Conservation (phyloP, 2,888 invertebrate genomes). For the Oscheius sp. region DNA sequence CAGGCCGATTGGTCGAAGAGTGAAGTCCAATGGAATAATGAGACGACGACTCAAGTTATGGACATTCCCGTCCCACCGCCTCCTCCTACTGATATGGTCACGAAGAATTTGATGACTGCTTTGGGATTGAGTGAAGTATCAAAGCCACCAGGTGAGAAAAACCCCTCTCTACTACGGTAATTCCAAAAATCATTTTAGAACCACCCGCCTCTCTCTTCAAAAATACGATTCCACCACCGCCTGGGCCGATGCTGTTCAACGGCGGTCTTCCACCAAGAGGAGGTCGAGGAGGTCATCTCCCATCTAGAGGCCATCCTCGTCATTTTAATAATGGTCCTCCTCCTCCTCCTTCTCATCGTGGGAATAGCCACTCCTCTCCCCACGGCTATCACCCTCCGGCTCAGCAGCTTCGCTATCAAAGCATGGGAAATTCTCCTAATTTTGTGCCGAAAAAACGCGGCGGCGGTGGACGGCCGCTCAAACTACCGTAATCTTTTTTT, state of each 20-base stretch:
- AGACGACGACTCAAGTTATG: background rate
- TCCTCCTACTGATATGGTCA: background rate
- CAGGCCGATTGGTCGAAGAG: background rate
- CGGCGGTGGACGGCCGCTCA: background rate
- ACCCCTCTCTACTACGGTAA: background rate
- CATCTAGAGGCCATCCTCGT: background rate
- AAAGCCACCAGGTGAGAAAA: background rate
- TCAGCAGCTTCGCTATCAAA: background rate
- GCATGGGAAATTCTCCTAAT: background rate
- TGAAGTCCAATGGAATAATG: background rate
- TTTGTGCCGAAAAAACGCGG: background rate
- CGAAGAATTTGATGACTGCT: slow-evolving; percentile 7
- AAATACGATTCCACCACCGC: too few relatives aligned
- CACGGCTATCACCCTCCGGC: background rate
- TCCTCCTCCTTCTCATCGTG: background rate
- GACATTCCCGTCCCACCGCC: background rate
- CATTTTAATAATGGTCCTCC: background rate
- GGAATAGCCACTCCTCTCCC: background rate
- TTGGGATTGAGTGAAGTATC: background rate
- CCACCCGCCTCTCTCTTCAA: too few relatives aligned
- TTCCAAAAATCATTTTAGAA: too few relatives aligned
- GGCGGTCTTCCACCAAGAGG: background rate
- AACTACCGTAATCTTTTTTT: background rate
- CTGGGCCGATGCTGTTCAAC: too few relatives aligned
- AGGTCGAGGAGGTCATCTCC: background rate